Percentiles rank a stretch among this genome's conserved stretches.
phyloP scores from a whole-genome alignment of 2,888 invertebrate species.

The Brenthis daphne region DNA sequence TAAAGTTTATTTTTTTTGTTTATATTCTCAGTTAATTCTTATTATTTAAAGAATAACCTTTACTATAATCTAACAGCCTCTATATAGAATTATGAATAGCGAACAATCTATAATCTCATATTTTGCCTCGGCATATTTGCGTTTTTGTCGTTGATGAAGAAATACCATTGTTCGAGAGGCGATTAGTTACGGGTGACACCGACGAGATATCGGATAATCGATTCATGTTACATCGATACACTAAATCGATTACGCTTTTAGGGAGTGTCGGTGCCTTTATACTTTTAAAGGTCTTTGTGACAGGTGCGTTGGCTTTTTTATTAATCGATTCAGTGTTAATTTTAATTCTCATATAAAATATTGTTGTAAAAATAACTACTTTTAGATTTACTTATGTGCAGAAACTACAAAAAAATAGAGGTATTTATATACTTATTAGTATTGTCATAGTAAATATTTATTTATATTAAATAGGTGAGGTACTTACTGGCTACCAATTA shows the following conservation, averaged over 20 bases:
- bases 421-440: too few relatives aligned
- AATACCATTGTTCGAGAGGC: slow-evolving; percentile 72
- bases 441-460: too few relatives aligned
- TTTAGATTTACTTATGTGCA: too few relatives aligned
- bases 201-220: slow-evolving; percentile 67
- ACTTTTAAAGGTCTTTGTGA: slow-evolving; percentile 37
- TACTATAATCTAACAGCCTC: slow-evolving; percentile 51
- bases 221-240: slow-evolving; percentile 65
- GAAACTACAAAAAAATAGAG: too few relatives aligned
- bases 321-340: slow-evolving; percentile 11
- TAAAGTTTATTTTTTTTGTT: too few relatives aligned
- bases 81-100: slow-evolving; percentile 52
- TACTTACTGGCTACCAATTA: too few relatives aligned
- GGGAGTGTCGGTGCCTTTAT: slow-evolving; percentile 67
- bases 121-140: slow-evolving; percentile 61
- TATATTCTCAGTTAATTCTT: too few relatives aligned
- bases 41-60: background rate
- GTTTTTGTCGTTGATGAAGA: slow-evolving; percentile 78
- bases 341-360: background rate
- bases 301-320: slow-evolving; percentile 41
- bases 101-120: slow-evolving; percentile 69
- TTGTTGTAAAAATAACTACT: background rate
- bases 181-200: slow-evolving; percentile 76
- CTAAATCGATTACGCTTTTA: slow-evolving; percentile 75
- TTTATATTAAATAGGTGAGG: too few relatives aligned